Conservation (phyloP, 1,140 invertebrate genomes). For the Zaprionus capensis region DNA sequence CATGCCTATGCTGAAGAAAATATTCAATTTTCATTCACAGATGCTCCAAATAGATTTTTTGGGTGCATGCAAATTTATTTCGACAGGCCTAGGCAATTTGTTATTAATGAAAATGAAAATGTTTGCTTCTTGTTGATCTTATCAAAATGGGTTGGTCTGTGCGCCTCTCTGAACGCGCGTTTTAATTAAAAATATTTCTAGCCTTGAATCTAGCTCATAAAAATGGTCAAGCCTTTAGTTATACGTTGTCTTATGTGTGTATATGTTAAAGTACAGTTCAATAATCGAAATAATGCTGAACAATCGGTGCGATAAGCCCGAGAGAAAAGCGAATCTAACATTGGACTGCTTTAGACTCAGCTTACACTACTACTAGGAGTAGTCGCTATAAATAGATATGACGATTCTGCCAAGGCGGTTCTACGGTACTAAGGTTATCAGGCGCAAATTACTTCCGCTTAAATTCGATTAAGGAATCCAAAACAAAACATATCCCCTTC, state of each 20-base stretch:
- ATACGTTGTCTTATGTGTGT: neutral
- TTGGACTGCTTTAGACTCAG: conserved; percentile 22
- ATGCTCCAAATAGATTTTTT: conserved; percentile 75
- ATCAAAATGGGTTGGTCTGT: conserved; percentile 63
- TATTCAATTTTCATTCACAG: conserved; percentile 40
- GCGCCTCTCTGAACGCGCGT: conserved; percentile 23
- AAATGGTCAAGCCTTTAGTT: conserved; percentile 39
- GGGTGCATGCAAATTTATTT: conserved; percentile 72
- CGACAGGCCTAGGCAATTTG: conserved; percentile 47
- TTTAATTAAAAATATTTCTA: conserved; percentile 75
- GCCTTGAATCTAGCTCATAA: conserved; percentile 66
- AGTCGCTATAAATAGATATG: conserved; percentile 70
- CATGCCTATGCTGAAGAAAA: neutral
- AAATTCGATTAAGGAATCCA: conserved; percentile 34
- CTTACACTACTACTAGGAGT: conserved; percentile 5
- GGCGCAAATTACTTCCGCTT: conserved; percentile 62
- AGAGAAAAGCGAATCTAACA: conserved; percentile 30
- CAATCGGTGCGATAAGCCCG: neutral
- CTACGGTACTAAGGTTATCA: conserved; percentile 62
- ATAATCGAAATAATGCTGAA: conserved; percentile 38
- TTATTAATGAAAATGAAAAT: conserved; percentile 39
- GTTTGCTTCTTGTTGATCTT: conserved; percentile 58
- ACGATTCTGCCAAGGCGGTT: conserved; percentile 50
- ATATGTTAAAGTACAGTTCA: conserved; percentile 28
- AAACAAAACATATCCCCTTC: conserved; percentile 46